Base-by-base conservation (phyloP, 2,797 vertebrate species). In the Chromobotia macracanthus region DNA sequence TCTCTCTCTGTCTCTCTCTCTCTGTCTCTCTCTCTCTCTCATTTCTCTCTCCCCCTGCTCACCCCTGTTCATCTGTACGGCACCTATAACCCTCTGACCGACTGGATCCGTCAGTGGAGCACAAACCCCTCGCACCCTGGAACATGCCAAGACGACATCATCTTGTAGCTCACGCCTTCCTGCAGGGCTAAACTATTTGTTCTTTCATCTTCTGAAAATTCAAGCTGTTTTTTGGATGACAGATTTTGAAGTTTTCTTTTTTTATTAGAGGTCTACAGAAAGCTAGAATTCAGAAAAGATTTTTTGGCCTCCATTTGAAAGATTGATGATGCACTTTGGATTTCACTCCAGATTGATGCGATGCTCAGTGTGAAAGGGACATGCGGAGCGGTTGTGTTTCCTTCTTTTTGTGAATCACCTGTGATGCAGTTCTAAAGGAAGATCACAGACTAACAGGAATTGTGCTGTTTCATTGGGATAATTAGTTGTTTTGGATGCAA, bases 21-120 rank as follows among this genome's bases (percentile, higher is more conserved):
- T 31, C 31, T 31, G 3, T 31, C 31, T 31, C 31, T 31, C 31
- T 31, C 31, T 31, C 31, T 31, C 31, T 31, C 31, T 31, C 31
- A 2, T 4, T 4, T 28, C 28, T 31, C 31, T 31, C 31, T 31
- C 81, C 79, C 83, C 80, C 71, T 63, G 73, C 89, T 88, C 83
- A 82, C 87, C 87, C 88, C 90, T 88, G 79, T 79, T 82, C 84
- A 66, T 53, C 41, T 19, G 18, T 46, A 74, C 85, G 77, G 55
- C 50, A n/a, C 10, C 31, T 48, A 16, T 35, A 60, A 16, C 53
- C 89, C 84, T 91, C 90, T 95, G 96, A 94, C 95, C 90, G 96
- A 95, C 96, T 90, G 97, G 96, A 92, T 97, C 96, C 94, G 96
- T 96, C 95, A 89, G 82, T 87, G 85, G 55, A n/a, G 83, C 84